These are phyloP conservation scores for Epinotia ramella DNA, from an alignment of 2,888 invertebrate species.

Conservation along the genomic window DNA sequence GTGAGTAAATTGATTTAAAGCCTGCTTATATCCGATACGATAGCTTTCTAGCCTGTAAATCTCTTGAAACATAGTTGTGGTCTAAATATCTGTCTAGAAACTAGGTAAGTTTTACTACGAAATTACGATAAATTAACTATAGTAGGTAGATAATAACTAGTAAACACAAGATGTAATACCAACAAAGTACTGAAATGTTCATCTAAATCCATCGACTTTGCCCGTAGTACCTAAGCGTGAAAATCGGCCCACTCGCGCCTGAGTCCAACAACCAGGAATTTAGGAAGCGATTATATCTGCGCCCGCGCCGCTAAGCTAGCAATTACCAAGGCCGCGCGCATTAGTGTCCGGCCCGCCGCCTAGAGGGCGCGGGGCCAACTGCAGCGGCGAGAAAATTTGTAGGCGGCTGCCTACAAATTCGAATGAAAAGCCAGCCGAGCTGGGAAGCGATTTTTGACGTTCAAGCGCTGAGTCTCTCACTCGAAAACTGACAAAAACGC, in stretches of 20 bases:
- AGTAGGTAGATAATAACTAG: no score
- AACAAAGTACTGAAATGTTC: not conserved
- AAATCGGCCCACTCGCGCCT: not conserved
- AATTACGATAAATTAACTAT: no score
- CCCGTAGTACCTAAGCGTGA: not conserved
- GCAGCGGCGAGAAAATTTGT: not conserved
- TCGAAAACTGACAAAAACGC: no score
- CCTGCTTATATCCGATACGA: constrained; percentile 11
- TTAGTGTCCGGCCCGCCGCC: not conserved
- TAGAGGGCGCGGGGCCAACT: constrained; percentile 3
- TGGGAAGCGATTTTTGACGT: no score
- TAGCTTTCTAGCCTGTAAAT: not conserved
- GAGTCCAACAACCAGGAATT: constrained; percentile 24
- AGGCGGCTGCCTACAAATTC: no score
- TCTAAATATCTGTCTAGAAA: constrained; percentile 11
- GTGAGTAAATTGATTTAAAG: constrained; percentile 15
- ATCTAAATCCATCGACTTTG: not conserved
- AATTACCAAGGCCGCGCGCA: constrained; percentile 45
- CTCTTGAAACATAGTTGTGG: not conserved
- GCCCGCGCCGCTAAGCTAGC: constrained; percentile 21
- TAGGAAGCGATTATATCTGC: constrained; percentile 42
- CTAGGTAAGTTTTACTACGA: not conserved
- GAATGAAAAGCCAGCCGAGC: no score
- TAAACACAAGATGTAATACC: not conserved
- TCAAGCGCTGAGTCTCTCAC: no score